Evolutionary conservation across 1,140 invertebrate genomes (phyloP), one percentile per base, ranked within the genome.

Genomic region (Dinoponera quadriceps): DNA sequence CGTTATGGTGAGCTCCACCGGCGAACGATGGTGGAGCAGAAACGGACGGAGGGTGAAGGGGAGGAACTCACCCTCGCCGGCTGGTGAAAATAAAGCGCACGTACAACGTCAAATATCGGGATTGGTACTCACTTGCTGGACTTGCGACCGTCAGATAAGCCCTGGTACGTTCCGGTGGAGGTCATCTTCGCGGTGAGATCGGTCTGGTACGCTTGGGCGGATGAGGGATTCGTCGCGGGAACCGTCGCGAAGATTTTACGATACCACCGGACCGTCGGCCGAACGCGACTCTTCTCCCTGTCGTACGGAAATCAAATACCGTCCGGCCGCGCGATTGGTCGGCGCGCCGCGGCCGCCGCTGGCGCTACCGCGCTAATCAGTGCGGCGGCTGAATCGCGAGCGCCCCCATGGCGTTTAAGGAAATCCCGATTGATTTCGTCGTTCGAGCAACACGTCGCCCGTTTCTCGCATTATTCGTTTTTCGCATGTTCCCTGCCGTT

Each of bases 81-180:
- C 29, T n/a, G 20, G 9, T 25, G 18, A 14, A 25, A 16, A 27
- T 1, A 49, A 16, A 22, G 33, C 44, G 4, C 49, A 2, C 13
- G 4, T 25, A 16, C 27, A 9, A 59, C 51, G 62, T 27, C 22
- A 65, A 66, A 66, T 22, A 27, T 25, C 81, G 62, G 38, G 7
- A 44, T 1, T 9, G 38, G 60, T 84, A 93, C 92, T 91, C 54
- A 93, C 92, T 93, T 93, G 92, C 92, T 93, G 13, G 92, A 92
- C 27, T 91, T 92, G 55, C 91, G 92, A 55, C 73, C 85, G 0
- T 90, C 88, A 5, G 29, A 54, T 14, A 93, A 75, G 49, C 92
- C 92, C 60, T 91, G 80, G 81, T 90, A 93, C 5, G 88, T 93
- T 78, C 92, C 92, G 4, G 92, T 93, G 29, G 92, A 93, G 44